Base-by-base conservation (phyloP, 1,140 invertebrate genomes). In the Drosophila mojavensis region DNA sequence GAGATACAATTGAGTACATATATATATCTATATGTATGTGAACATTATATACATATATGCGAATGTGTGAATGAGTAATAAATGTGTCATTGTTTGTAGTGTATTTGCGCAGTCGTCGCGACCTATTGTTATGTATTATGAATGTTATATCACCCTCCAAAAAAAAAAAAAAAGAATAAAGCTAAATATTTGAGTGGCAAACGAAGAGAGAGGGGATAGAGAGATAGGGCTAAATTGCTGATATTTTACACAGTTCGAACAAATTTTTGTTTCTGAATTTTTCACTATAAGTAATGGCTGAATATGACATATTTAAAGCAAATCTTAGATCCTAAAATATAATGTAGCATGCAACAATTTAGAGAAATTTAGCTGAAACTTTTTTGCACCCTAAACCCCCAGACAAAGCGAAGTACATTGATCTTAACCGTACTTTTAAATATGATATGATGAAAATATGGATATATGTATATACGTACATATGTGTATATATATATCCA, bases 181-280 rank as follows among this genome's bases (percentile, higher is more conserved):
- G 80, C 65, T 75, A 81, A 78, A 85, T 78, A 65, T 73, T 69
- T 59, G 20, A 20, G 1, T 33, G 28, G 30, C 24, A 33, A 33
- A 33, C 6, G 30, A 33, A 1, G 30, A 39, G 5, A 39, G 36
- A 39, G 10, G n/a, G 3, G 43, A 15, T 17, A 33, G 30, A 33
- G 43, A 17, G n/a, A 15, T n/a, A 45, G 3, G 15, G 43, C 13
- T 7, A 45, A 47, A 47, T 86, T 86, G 82, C 82, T 86, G 82
- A 86, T 83, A 84, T 88, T 88, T 86, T 88, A 86, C 83, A 85
- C 53, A 88, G 79, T 85, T 85, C 79, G 51, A 82, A 69, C 67
- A 63, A 33, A 24, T 48, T 78, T 67, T 53, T 48, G 45, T 30
- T 66, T 74, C 36, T 2, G 36, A 11, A 76, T 20, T 58, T 78